A percentile compares a stretch with the other conserved stretches of the same genome.
Conservation (phyloP, 2,888 invertebrate species). For the Lithosia quadra region DNA sequence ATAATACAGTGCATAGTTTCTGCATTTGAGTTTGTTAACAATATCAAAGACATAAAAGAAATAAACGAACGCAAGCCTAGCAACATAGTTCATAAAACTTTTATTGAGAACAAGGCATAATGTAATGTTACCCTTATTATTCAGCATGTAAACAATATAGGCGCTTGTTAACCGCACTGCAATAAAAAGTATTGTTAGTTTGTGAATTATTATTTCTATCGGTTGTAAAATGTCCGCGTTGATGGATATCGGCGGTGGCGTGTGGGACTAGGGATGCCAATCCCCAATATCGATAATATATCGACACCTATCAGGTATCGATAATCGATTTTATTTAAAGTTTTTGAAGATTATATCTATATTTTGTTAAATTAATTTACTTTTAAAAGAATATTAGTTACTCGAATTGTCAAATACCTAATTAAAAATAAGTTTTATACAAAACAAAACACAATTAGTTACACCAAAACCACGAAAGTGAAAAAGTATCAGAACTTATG, state of each 20-base stretch:
- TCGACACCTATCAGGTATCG: too few relatives aligned
- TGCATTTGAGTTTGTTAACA: slow-evolving; percentile 42
- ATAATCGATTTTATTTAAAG: background rate
- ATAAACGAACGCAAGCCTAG: slow-evolving; percentile 42
- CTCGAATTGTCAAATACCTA: background rate
- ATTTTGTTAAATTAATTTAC: background rate
- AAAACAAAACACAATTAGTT: background rate
- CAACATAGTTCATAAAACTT: slow-evolving; percentile 50
- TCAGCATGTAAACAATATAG: slow-evolving; percentile 62
- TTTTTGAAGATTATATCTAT: background rate
- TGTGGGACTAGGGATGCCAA: slow-evolving; percentile 9
- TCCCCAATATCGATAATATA: background rate
- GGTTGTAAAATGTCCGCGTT: slow-evolving; percentile 51
- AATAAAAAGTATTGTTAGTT: slow-evolving; percentile 59
- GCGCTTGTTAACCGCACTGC: slow-evolving; percentile 54
- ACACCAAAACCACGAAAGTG: background rate
- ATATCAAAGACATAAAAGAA: slow-evolving; percentile 46
- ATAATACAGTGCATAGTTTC: slow-evolving; percentile 30
- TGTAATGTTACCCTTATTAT: slow-evolving; percentile 63
- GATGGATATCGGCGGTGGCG: slow-evolving; percentile 30
- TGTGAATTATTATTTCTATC: slow-evolving; percentile 54
- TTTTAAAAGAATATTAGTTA: too few relatives aligned
- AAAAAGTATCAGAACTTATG: background rate
- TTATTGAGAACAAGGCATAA: slow-evolving; percentile 56
- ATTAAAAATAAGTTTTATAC: background rate